These are phyloP conservation scores for Anas georgica DNA, from an alignment of 2,797 vertebrate species.

Conservation along the genomic window DNA sequence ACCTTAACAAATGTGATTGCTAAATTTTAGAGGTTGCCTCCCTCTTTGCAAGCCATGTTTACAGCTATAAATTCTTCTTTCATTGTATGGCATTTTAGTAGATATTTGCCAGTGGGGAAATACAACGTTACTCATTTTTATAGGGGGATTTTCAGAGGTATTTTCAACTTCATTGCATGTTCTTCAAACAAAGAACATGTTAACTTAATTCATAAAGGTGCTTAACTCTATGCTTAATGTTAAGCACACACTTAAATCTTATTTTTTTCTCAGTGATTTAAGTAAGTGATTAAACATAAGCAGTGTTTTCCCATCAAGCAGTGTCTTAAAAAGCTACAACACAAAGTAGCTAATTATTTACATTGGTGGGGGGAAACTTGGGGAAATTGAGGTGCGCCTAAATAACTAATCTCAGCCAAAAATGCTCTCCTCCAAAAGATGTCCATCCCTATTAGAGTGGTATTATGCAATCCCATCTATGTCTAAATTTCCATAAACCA, in stretches of 20 bases:
- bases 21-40: conserved; percentile 78
- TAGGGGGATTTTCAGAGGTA: conserved; percentile 26
- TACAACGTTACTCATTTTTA: conserved; percentile 42
- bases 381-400: neutral
- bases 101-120: conserved; percentile 16
- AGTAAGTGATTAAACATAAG: neutral
- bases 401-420: neutral
- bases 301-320: neutral
- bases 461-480: neutral
- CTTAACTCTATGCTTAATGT: conserved; percentile 31
- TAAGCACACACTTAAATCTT: conserved; percentile 36
- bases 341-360: conserved; percentile 10
- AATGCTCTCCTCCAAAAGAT: no score
- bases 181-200: conserved; percentile 15
- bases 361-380: neutral
- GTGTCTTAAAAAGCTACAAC: neutral
- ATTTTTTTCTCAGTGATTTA: neutral
- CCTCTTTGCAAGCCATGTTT: conserved; percentile 67
- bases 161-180: conserved; percentile 29
- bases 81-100: conserved; percentile 27
- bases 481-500: neutral
- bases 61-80: conserved; percentile 75
- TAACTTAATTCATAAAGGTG: conserved; percentile 57
- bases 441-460: no score
- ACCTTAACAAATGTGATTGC: conserved; percentile 81